These are phyloP conservation scores for Amblyteles armatorius DNA, from an alignment of 2,888 invertebrate species.

Conservation along the genomic window DNA sequence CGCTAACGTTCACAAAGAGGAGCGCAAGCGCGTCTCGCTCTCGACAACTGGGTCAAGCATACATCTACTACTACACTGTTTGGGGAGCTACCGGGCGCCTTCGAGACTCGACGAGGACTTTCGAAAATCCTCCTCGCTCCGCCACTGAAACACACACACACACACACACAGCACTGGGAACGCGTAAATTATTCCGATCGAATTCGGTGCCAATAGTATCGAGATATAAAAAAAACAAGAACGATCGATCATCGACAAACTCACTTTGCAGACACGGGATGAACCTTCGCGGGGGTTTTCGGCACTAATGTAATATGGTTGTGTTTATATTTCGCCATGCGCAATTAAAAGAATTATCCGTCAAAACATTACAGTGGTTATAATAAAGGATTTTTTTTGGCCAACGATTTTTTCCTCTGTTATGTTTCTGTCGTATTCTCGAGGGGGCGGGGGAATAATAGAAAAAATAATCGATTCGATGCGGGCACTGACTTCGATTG, in stretches of 20 bases:
- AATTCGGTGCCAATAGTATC: neutral
- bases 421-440: neutral
- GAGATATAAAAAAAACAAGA: neutral
- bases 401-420: neutral
- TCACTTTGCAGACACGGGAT: conserved; percentile 6
- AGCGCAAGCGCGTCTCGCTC: conserved; percentile 4
- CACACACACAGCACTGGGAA: neutral
- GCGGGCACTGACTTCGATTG: neutral
- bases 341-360: conserved; percentile 26
- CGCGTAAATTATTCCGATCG: conserved; percentile 13
- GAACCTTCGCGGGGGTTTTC: neutral
- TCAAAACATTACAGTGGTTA: conserved; percentile 21
- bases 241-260: conserved; percentile 35
- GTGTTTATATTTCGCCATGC: conserved; percentile 4
- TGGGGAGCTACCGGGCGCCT: conserved; percentile 47
- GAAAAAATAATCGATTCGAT: neutral
- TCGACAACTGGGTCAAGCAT: conserved; percentile 30
- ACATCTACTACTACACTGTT: conserved; percentile 45
- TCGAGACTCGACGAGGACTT: conserved; percentile 41
- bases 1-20: conserved; percentile 28
- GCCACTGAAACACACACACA: conserved; percentile 3
- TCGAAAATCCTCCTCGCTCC: conserved; percentile 47
- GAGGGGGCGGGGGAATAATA: neutral
- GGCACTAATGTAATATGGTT: conserved; percentile 17
- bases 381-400: neutral